These are phyloP conservation scores for Pachypeltis micranthus DNA, from an alignment of 1,140 invertebrate genomes.

Conservation along the genomic window DNA sequence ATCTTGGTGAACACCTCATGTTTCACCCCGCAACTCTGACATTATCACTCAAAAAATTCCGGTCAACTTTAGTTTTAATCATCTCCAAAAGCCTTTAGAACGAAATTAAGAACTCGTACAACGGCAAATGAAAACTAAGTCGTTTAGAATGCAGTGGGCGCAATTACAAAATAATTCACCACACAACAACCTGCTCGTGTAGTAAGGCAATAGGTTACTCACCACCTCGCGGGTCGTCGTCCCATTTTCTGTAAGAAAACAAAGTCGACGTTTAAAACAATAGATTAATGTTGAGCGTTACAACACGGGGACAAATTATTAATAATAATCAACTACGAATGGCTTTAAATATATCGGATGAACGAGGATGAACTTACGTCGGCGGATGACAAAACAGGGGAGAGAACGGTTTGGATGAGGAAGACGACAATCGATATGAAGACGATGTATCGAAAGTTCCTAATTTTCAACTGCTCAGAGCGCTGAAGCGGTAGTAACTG, in stretches of 20 bases:
- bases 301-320: too few relatives aligned
- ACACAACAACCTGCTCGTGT: not conserved
- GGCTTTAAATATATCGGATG: too few relatives aligned
- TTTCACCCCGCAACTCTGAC: not conserved
- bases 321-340: too few relatives aligned
- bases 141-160: not conserved
- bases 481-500: too few relatives aligned
- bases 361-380: too few relatives aligned
- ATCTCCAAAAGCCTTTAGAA: not conserved
- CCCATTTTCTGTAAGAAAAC: slow-evolving; percentile 27
- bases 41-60: slow-evolving; percentile 1
- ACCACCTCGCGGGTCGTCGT: slow-evolving; percentile 29
- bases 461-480: too few relatives aligned
- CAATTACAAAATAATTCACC: not conserved
- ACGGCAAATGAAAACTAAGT: not conserved
- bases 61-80: not conserved
- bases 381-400: too few relatives aligned
- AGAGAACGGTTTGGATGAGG: too few relatives aligned
- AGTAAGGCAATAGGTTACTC: slow-evolving; percentile 13
- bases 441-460: too few relatives aligned
- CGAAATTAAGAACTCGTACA: not conserved
- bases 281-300: too few relatives aligned
- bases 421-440: too few relatives aligned
- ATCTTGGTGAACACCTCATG: too few relatives aligned
- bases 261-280: not conserved